Evolutionary conservation across 2,888 invertebrate genomes (phyloP), one percentile per base, ranked within the genome.

Genomic region (Drepana falcataria): DNA sequence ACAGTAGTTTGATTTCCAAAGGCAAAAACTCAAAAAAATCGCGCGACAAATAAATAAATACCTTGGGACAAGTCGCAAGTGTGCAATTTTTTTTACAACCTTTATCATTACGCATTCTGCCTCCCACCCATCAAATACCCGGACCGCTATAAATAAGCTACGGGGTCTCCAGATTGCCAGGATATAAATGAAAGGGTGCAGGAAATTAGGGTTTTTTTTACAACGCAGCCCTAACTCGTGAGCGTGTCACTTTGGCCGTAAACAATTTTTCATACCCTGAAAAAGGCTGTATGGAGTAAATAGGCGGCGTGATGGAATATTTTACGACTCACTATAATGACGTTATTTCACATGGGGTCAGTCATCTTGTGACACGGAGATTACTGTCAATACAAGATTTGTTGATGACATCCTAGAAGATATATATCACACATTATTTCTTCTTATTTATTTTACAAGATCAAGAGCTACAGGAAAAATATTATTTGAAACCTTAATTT

Each of bases 161-260:
- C 82, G 78, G 83, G 73, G 78, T 79, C 80, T 83, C 81, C 87
- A 90, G 90, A 89, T 89, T 90, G 89, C 85, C 79, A 78, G 81
- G 85, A 80, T 83, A 89, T 87, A 90, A 89, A 90, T 87, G 90
- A 89, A 91, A 89, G 90, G 90, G 90, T 87, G 82, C 84, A 85
- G 87, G 89, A 89, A 89, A 91, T 91, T 90, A 89, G 87, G 90
- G 88, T 87, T 89, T 89, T 44, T 21, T 88, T 89, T 89, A 88
- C 80, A 79, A 79, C 86, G 83, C 77, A 79, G 79, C 79, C 81
- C 73, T 75, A 75, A 73, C 70, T 74, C 71, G 73, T 66, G 68
- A 73, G 73, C 79, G 78, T 81, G 79, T 79, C 79, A 76, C 73
- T 60, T 69, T 67, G 68, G 67, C 78, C 75, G 81, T 87, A 85